Evolutionary conservation across 2,797 vertebrate genomes (phyloP).

Genomic region (Stomatorhinus walkeri): DNA sequence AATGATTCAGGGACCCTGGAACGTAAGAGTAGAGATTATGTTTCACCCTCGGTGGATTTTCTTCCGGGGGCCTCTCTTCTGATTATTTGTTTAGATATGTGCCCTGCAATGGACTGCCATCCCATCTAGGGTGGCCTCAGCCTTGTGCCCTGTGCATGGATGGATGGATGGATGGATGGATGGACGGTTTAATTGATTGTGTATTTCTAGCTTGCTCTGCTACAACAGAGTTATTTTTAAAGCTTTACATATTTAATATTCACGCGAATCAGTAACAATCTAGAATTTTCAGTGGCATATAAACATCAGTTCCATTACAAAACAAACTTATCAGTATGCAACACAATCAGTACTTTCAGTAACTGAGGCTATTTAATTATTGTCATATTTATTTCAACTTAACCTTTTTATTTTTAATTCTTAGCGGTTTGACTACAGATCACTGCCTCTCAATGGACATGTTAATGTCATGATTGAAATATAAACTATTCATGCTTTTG

Average conservation of each 20-base stretch:
- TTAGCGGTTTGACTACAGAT: conserved; percentile 40
- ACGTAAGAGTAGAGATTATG: neutral
- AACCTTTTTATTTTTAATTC: conserved; percentile 31
- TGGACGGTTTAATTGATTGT: neutral
- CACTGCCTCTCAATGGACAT: neutral
- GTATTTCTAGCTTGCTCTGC: neutral
- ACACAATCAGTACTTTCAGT: neutral
- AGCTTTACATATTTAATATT: neutral
- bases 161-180: neutral
- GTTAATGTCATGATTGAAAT: neutral
- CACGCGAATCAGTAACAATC: neutral
- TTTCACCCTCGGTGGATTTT: neutral
- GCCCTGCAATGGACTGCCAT: neutral
- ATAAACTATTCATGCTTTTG: neutral
- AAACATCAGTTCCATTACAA: neutral
- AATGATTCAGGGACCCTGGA: neutral
- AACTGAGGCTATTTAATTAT: neutral
- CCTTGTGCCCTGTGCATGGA: neutral
- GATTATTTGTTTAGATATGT: neutral
- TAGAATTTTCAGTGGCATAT: neutral
- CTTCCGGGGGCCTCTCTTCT: neutral
- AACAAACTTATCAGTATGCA: neutral
- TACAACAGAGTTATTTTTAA: neutral
- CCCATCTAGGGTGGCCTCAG: neutral
- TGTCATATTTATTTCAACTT: conserved; percentile 32